Conservation (phyloP, 2,113 vertebrate species). For the Pelobates fuscus region DNA sequence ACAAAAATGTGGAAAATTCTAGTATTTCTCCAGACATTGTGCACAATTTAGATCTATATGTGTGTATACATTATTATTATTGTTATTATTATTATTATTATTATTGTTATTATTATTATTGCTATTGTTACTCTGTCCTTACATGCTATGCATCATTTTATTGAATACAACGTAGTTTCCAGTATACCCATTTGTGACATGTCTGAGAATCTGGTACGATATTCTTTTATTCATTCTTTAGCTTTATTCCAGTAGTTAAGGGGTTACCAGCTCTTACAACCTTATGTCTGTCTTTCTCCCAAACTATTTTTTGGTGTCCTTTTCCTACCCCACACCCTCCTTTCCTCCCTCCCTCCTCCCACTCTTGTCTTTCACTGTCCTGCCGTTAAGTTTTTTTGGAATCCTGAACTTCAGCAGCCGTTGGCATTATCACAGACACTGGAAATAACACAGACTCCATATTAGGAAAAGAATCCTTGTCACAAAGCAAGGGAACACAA, state of each 20-base stretch:
- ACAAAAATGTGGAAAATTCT: too few species aligned
- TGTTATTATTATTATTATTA: too few species aligned
- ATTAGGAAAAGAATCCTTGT: constrained; percentile 88
- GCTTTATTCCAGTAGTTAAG: neutral
- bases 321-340: constrained; percentile 20
- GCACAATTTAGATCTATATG: too few species aligned
- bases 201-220: too few species aligned
- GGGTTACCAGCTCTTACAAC: constrained; percentile 16
- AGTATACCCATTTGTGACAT: too few species aligned
- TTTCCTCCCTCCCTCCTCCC: neutral
- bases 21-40: too few species aligned
- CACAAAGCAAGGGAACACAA: constrained; percentile 78
- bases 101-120: too few species aligned
- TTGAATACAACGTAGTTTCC: too few species aligned
- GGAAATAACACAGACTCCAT: constrained; percentile 94
- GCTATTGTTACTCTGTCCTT: too few species aligned
- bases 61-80: too few species aligned
- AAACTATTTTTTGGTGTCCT: constrained; percentile 47
- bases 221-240: too few species aligned
- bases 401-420: constrained; percentile 62
- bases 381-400: constrained; percentile 54
- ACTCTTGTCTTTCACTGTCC: neutral
- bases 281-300: constrained; percentile 34
- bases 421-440: constrained; percentile 90
- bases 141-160: too few species aligned